Percentiles rank a stretch among this genome's conserved stretches.
Evolutionary conservation across 1,140 invertebrate species (phyloP).

Genomic region (Zaprionus capensis): DNA sequence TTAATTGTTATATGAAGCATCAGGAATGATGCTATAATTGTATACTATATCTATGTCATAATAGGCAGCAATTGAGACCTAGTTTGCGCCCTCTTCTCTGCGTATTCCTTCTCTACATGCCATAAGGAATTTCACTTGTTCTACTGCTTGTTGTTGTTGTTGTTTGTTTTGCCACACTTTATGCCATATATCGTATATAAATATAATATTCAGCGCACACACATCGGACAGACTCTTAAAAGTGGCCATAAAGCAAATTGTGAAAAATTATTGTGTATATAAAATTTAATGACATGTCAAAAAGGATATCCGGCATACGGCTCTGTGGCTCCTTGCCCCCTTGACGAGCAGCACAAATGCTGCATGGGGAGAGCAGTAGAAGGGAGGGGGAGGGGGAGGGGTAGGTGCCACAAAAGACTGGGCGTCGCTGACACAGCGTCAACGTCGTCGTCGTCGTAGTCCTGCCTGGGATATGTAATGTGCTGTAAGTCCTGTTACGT

Average conservation of each 20-base stretch:
- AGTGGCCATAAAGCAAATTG: constrained; percentile 80
- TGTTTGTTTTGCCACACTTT: constrained; percentile 9
- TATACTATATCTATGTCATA: neutral
- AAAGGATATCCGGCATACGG: constrained; percentile 80
- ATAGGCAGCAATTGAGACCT: neutral
- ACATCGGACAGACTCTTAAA: constrained; percentile 68
- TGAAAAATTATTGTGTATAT: constrained; percentile 83
- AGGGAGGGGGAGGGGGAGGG: neutral
- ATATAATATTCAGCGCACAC: constrained; percentile 50
- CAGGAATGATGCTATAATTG: neutral
- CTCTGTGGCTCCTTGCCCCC: constrained; percentile 8
- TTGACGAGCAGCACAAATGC: constrained; percentile 69
- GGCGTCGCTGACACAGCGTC: constrained; percentile 27
- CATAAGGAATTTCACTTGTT: neutral
- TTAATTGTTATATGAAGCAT: neutral
- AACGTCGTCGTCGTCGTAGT: constrained; percentile 17
- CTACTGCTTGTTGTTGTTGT: neutral
- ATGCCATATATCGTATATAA: neutral
- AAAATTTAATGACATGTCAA: constrained; percentile 83
- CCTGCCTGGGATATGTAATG: constrained; percentile 67
- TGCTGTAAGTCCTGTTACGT: constrained; percentile 70
- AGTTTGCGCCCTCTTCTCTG: neutral
- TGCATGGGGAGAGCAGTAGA: constrained; percentile 7
- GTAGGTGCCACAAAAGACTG: constrained; percentile 23
- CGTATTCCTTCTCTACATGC: neutral